A percentile compares a stretch with the other conserved stretches of the same genome.
Conservation (phyloP, 2,113 vertebrate genomes). For the Etheostoma cragini region DNA sequence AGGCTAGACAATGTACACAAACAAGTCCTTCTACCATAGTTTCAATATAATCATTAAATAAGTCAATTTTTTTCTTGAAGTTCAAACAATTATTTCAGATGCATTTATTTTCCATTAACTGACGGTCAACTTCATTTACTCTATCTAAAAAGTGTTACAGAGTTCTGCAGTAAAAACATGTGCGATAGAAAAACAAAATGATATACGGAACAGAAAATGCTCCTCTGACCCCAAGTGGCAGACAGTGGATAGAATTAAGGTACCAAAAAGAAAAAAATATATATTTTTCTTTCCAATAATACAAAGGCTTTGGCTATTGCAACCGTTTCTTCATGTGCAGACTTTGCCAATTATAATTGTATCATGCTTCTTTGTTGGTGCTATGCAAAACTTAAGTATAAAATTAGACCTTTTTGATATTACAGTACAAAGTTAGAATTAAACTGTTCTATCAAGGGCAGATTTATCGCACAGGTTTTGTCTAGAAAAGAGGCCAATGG, state of each 20-base stretch:
- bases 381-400: conserved; percentile 56
- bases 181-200: conserved; percentile 40
- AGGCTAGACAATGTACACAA: conserved; percentile 12
- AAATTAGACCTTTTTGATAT: conserved; percentile 63
- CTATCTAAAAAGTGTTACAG: conserved; percentile 5
- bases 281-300: conserved; percentile 30
- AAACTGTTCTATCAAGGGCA: conserved; percentile 45
- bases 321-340: conserved; percentile 28
- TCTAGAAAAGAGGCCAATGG: conserved; percentile 27
- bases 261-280: conserved; percentile 34
- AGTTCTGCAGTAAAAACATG: conserved; percentile 28
- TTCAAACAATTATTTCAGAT: conserved; percentile 21
- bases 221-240: conserved; percentile 12
- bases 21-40: conserved; percentile 38
- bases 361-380: conserved; percentile 44
- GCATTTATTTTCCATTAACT: conserved; percentile 7
- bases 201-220: conserved; percentile 10
- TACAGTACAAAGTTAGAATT: conserved; percentile 61
- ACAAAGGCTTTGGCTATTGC: conserved; percentile 51
- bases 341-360: conserved; percentile 24
- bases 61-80: conserved; percentile 35
- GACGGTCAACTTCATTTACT: background rate
- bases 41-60: conserved; percentile 27
- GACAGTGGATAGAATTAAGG: conserved; percentile 18
- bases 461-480: conserved; percentile 43